Evolutionary conservation across 2,797 vertebrate species (phyloP).

Genomic region (Prunella strophiata): DNA sequence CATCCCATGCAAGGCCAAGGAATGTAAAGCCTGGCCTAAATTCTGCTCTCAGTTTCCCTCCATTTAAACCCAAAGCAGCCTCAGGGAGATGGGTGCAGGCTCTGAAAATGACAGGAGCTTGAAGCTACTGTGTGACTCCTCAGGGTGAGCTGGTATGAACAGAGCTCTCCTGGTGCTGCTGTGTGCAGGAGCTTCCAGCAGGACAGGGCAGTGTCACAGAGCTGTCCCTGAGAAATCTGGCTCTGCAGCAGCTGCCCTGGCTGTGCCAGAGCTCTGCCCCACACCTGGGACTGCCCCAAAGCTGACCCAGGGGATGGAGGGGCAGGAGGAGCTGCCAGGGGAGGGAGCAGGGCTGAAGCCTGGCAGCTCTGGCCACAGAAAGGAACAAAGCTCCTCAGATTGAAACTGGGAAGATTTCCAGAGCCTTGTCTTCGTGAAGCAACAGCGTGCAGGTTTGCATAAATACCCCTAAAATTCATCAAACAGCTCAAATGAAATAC

Average conservation of each 20-base stretch:
- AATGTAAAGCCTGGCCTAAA: neutral
- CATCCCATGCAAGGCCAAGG: neutral
- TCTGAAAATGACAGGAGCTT: neutral
- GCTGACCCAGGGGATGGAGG: neutral
- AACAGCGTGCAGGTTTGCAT: neutral
- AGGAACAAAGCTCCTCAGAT: neutral
- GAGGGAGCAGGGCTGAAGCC: neutral
- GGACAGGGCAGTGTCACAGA: neutral
- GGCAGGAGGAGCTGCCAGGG: too few species aligned
- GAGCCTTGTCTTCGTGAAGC: neutral
- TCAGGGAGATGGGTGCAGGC: neutral
- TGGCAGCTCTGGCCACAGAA: neutral
- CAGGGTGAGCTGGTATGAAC: neutral
- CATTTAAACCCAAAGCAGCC: neutral
- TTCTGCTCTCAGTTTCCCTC: neutral
- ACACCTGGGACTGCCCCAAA: neutral
- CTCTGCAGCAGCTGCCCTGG: neutral
- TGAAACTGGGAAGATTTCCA: slow-evolving; percentile 28
- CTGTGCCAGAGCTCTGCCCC: neutral
- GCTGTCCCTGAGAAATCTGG: neutral
- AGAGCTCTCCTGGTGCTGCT: neutral
- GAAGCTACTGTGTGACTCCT: neutral
- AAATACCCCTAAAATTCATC: slow-evolving; percentile 47
- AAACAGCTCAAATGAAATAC: neutral
- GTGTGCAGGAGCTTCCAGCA: neutral